Conservation (phyloP, 2,113 vertebrate species). For the Pithys albifrons region DNA sequence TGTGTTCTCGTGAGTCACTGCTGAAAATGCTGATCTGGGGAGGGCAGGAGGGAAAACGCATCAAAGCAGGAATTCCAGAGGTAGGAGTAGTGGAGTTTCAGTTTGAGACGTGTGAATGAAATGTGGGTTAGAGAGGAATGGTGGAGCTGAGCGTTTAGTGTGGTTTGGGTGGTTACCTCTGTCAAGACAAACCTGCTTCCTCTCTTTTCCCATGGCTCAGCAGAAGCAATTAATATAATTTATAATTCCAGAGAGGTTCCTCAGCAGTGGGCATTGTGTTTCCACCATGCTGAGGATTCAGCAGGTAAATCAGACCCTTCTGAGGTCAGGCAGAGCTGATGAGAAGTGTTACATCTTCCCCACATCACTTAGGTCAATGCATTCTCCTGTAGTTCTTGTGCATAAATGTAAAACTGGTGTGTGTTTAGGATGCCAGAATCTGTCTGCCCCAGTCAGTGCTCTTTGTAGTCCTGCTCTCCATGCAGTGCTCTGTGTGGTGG, state of each 20-base stretch:
- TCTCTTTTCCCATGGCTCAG: not conserved
- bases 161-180: constrained; percentile 10
- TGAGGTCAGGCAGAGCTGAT: not conserved
- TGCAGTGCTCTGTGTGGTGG: not conserved
- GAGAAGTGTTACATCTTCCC: not conserved
- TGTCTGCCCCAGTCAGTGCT: not conserved
- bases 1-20: not conserved
- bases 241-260: not conserved
- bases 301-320: not conserved
- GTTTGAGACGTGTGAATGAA: not conserved
- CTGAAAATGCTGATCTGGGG: not conserved
- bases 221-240: not conserved
- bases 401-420: not conserved
- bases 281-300: not conserved
- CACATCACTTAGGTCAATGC: not conserved
- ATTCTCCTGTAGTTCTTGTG: not conserved
- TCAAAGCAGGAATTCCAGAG: constrained; percentile 8
- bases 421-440: not conserved
- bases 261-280: not conserved
- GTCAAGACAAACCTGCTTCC: not conserved
- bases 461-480: not conserved
- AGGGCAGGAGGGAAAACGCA: not conserved
- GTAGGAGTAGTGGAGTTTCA: not conserved
- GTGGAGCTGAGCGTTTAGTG: not conserved
- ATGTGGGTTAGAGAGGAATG: not conserved